A percentile compares a stretch with the other conserved stretches of the same genome.
Conservation (phyloP, 2,888 invertebrate genomes). For the Acheta domesticus region DNA sequence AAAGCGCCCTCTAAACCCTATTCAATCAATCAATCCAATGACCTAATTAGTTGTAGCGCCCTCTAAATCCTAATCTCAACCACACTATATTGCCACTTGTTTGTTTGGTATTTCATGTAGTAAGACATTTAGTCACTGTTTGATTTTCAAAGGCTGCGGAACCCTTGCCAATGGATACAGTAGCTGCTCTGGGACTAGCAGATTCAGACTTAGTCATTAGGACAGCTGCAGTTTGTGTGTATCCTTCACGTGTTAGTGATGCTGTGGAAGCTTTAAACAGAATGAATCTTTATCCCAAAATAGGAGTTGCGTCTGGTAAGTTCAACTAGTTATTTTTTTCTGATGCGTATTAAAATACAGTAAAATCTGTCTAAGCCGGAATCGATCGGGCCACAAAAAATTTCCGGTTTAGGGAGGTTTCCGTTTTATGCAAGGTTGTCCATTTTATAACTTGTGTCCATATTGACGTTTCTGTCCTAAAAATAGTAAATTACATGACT, state of each 20-base stretch:
- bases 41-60: no score
- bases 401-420: no score
- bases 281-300: conserved; percentile 53
- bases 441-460: no score
- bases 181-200: conserved; percentile 27
- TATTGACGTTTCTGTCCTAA: no score
- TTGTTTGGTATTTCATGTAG: neutral
- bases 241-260: conserved; percentile 79
- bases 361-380: no score
- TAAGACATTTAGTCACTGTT: neutral
- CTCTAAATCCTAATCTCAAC: neutral
- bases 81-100: neutral
- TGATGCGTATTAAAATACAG: no score
- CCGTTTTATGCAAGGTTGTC: no score
- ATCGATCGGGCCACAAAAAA: no score
- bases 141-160: conserved; percentile 44
- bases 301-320: conserved; percentile 78
- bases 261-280: conserved; percentile 59
- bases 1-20: no score
- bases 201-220: conserved; percentile 44
- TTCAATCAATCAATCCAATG: no score
- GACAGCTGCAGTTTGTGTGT: conserved; percentile 93
- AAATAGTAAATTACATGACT: no score
- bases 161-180: conserved; percentile 40
- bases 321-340: no score